Base-by-base conservation (phyloP, 1,140 invertebrate genomes). In the Adelges cooleyi region DNA sequence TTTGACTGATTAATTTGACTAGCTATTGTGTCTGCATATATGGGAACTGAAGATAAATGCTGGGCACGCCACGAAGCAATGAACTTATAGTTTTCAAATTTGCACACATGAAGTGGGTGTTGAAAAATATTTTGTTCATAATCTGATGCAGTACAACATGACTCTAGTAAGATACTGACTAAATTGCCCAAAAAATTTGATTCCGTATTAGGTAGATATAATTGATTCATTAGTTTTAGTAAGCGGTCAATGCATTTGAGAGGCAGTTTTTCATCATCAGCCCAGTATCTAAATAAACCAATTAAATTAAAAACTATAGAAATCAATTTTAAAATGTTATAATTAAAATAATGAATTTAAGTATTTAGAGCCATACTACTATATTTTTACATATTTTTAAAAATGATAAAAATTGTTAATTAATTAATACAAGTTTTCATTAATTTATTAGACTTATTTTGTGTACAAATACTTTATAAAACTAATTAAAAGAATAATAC, bases 31-130 rank as follows among this genome's bases (percentile, higher is more conserved):
- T 51, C 49, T 17, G 49, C 49, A 51, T 10, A 51, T 29, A 27
- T 51, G 18, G 49, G 49, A 29, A 51, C 25, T 17, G 2, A 17
- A 29, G 49, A 29, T 27, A 29, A 3, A 51, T 51, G 2, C 18
- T 51, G 25, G 17, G 23, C 49, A 27, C 49, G 23, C 49, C 49
- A 51, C 13, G 49, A 29, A 10, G 8, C n/a, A 3, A 27, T 51
- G 25, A 51, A 51, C n/a, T 51, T 51, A 18, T 27, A 51, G 15
- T 51, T 27, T 51, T 51, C 49, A 51, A 51, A 51, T 51, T 51
- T 4, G 29, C 49, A 51, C 25, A n/a, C 49, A 29, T 51, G 49
- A 8, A 51, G 25, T 27, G 49, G 49, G 20, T 51, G 20, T 51
- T 51, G 49, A 51, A 51, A 51, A 27, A 51, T 51, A 17, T 51